These are phyloP conservation scores for Orthonychiurus folsomi DNA, from an alignment of 2,888 invertebrate species.

Conservation along the genomic window DNA sequence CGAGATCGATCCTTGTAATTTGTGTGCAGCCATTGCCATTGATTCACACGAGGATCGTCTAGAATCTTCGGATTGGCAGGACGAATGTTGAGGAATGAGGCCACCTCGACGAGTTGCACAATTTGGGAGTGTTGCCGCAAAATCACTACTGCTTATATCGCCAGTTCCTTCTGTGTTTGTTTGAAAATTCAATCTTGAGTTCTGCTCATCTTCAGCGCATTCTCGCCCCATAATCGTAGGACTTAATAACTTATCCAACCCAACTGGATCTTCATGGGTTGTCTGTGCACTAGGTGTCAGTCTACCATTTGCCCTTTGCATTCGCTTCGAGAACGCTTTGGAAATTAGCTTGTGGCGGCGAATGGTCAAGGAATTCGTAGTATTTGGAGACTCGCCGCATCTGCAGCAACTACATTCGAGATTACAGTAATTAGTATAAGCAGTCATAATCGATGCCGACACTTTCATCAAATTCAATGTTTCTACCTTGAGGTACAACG, in stretches of 20 bases:
- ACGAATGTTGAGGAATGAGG: conserved; percentile 50
- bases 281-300: conserved; percentile 80
- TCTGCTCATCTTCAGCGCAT: conserved; percentile 15
- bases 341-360: conserved; percentile 86
- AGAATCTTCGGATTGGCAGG: conserved; percentile 34
- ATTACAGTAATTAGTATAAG: no score
- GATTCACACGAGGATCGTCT: conserved; percentile 34
- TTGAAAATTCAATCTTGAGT: neutral
- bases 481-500: conserved; percentile 68
- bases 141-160: conserved; percentile 78
- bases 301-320: conserved; percentile 54
- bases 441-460: no score
- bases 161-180: conserved; percentile 62
- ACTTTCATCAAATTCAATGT: no score
- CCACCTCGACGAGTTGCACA: conserved; percentile 77
- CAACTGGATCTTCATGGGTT: conserved; percentile 80
- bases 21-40: conserved; percentile 26
- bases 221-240: conserved; percentile 31
- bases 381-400: neutral
- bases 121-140: conserved; percentile 82
- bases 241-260: conserved; percentile 40
- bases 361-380: conserved; percentile 41
- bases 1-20: conserved; percentile 47
- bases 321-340: conserved; percentile 55
- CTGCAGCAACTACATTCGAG: no score